phyloP scores from a whole-genome alignment of 2,888 invertebrate genomes.

The Oligia strigilis region DNA sequence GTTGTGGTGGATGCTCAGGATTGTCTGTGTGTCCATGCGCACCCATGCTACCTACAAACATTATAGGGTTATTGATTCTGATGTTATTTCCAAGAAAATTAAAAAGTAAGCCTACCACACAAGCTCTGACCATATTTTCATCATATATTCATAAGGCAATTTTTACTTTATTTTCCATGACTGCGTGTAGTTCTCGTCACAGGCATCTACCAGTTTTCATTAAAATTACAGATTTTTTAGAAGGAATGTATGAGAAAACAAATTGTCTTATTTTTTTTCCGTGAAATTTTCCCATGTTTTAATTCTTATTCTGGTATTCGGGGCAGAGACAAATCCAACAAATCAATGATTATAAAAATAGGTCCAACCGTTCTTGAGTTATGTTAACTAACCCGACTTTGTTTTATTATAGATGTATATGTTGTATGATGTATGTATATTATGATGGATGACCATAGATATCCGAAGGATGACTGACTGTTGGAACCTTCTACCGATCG shows the following conservation, averaged over 20 bases:
- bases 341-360: not conserved
- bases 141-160: no score
- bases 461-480: not conserved
- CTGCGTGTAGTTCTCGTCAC: not conserved
- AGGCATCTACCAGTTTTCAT: not conserved
- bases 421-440: no score
- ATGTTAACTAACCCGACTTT: not conserved
- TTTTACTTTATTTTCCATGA: not conserved
- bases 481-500: constrained; percentile 26
- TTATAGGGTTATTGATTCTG: not conserved
- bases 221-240: not conserved
- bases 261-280: not conserved
- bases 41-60: constrained; percentile 96
- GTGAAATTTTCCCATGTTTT: not conserved
- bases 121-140: not conserved
- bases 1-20: constrained; percentile 97
- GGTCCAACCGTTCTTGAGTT: not conserved
- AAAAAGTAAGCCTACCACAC: not conserved
- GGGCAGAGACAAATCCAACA: not conserved
- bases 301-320: not conserved
- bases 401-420: not conserved
- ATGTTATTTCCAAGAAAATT: not conserved
- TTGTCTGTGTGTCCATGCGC: constrained; percentile 97
- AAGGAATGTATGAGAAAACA: not conserved
- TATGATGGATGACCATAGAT: no score